Percentiles rank a stretch among this genome's conserved stretches.
These are phyloP conservation scores for Gryon sp. DNA, from an alignment of 1,140 invertebrate species.

Conservation along the genomic window DNA sequence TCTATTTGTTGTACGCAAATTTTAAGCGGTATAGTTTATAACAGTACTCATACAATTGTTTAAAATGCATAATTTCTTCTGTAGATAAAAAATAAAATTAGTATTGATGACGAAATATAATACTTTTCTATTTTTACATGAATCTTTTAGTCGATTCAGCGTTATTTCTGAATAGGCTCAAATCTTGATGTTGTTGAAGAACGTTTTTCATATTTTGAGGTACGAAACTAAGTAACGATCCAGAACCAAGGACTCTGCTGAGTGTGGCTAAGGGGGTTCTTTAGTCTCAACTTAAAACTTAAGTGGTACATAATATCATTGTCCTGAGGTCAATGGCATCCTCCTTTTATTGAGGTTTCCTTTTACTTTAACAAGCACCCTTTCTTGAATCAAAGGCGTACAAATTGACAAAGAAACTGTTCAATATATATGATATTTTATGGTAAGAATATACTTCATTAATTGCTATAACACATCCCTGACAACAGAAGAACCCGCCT, in stretches of 20 bases:
- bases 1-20: too few species aligned
- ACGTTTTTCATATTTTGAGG: slow-evolving; percentile 72
- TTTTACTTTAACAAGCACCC: slow-evolving; percentile 55
- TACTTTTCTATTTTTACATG: too few species aligned
- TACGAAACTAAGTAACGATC: slow-evolving; percentile 75
- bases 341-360: slow-evolving; percentile 38
- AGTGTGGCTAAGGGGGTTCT: slow-evolving; percentile 76
- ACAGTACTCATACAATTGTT: too few species aligned
- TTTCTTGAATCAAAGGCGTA: slow-evolving; percentile 73
- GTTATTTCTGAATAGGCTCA: slow-evolving; percentile 48
- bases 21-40: too few species aligned
- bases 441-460: too few species aligned
- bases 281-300: slow-evolving; percentile 73
- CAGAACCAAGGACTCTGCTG: slow-evolving; percentile 72
- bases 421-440: slow-evolving; percentile 59
- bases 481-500: too few species aligned
- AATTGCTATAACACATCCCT: too few species aligned
- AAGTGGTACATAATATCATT: slow-evolving; percentile 77
- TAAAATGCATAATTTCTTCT: too few species aligned
- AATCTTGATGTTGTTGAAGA: slow-evolving; percentile 70
- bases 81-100: too few species aligned
- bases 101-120: too few species aligned
- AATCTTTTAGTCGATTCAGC: slow-evolving; percentile 13
- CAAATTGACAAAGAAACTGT: slow-evolving; percentile 68
- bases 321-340: slow-evolving; percentile 70